Conservation (phyloP, 2,888 invertebrate species). For the Phortica okadai region DNA sequence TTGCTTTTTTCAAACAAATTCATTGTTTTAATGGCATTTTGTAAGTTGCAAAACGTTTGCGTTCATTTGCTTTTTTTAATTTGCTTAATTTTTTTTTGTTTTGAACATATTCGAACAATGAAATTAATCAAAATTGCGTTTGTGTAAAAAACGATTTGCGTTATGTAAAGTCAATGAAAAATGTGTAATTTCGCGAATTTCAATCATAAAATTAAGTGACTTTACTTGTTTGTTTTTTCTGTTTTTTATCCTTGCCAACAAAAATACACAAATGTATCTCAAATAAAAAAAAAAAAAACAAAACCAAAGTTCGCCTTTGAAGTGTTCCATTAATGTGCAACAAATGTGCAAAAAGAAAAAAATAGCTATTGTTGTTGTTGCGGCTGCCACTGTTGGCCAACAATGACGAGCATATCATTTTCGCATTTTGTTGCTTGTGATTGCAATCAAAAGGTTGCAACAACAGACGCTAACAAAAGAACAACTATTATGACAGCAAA, state of each 20-base stretch:
- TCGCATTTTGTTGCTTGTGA: conserved; percentile 21
- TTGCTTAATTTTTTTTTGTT: background rate
- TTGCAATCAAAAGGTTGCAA: conserved; percentile 23
- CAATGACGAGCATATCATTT: conserved; percentile 25
- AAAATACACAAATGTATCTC: no score
- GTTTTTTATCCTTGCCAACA: no score
- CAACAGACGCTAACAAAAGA: background rate
- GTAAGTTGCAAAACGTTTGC: background rate
- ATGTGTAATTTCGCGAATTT: background rate
- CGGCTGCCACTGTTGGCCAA: conserved; percentile 7
- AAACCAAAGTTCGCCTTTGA: no score
- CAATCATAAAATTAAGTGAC: background rate
- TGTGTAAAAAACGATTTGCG: background rate
- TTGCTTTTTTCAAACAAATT: background rate
- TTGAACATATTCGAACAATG: background rate
- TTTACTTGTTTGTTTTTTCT: no score
- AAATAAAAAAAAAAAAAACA: no score
- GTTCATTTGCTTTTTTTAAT: background rate
- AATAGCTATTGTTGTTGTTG: background rate
- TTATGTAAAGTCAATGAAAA: background rate
- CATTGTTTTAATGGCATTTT: conserved; percentile 30
- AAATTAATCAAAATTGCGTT: conserved; percentile 10
- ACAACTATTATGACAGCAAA: conserved; percentile 1
- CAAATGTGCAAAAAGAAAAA: background rate
- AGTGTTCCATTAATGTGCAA: no score